Percentiles rank a stretch among this genome's conserved stretches.
These are phyloP conservation scores for Drosophila hawaiiensis DNA, from an alignment of 2,888 invertebrate genomes.

Conservation along the genomic window DNA sequence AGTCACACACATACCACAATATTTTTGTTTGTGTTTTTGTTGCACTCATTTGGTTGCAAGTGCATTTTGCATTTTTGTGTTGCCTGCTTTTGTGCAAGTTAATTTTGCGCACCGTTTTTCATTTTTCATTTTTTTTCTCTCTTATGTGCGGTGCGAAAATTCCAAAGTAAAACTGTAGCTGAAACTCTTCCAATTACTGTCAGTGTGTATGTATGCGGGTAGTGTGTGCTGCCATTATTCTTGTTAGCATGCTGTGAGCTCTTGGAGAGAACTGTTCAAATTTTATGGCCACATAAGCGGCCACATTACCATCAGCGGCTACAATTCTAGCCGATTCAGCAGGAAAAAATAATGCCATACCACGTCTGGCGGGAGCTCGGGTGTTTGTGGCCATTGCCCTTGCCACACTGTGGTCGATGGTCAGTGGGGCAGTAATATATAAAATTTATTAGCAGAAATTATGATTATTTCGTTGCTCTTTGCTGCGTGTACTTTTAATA, in stretches of 20 bases:
- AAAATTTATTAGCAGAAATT: conserved; percentile 82
- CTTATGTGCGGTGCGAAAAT: conserved; percentile 17
- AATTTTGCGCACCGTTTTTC: conserved; percentile 54
- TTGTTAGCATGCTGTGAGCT: conserved; percentile 38
- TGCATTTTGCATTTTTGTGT: conserved; percentile 59
- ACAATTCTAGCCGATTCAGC: conserved; percentile 70
- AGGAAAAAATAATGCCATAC: conserved; percentile 45
- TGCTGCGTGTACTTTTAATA: conserved; percentile 77
- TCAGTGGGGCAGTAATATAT: conserved; percentile 69
- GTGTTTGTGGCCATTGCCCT: not conserved
- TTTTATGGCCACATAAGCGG: conserved; percentile 75
- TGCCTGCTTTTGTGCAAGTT: conserved; percentile 54
- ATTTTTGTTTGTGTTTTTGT: conserved; percentile 23
- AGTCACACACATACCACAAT: not conserved
- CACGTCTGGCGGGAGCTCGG: conserved; percentile 21
- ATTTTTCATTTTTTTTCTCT: conserved; percentile 11
- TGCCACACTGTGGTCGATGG: not conserved
- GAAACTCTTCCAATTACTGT: conserved; percentile 17
- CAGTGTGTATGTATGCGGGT: conserved; percentile 2
- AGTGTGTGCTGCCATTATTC: conserved; percentile 28
- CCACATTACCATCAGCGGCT: conserved; percentile 55
- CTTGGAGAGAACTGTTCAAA: conserved; percentile 59
- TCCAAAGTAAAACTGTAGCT: conserved; percentile 27
- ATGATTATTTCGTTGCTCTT: conserved; percentile 79
- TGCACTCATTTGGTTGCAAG: conserved; percentile 53